Base-by-base conservation (phyloP, 2,888 invertebrate species). In the Oxyteleia sp. region DNA sequence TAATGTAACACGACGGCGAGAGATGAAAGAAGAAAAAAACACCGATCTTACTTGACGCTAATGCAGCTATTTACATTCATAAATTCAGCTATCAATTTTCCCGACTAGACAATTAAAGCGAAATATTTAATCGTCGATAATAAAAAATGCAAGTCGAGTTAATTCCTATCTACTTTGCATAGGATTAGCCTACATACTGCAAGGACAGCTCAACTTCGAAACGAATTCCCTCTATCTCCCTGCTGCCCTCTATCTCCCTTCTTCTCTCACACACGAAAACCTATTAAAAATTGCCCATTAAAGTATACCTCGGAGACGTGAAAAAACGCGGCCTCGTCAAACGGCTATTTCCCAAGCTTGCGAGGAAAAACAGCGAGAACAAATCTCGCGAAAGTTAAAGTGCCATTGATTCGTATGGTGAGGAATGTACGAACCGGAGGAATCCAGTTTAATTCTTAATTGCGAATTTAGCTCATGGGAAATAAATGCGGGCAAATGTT, bases 401-500 rank as follows among this genome's bases (percentile, higher is more conserved):
- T 59, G 38, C 18, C 20, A 38, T 63, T 43, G 72, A 72, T 41
- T 47, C 55, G 45, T 15, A 15, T 68, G 16, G 38, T 23, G 45
- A 47, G 47, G 38, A 18, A 29, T 32, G 26, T 26, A 4, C 29
- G 2, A 29, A 53, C 15, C n/a, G 53, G 13, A 29, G 53, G 29
- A 53, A 59, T 20, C 20, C 43, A 11, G 43, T 20, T 43, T 41
- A 59, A 43, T 59, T 23, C 59, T 38, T 38, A 38, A 32, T 15
- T 35, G n/a, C 47, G 76, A 82, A 86, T 87, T 85, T 82, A 76
- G 69, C 84, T 82, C 83, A 72, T 76, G 84, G 85, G 84, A 86
- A 87, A 87, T 85, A 85, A 84, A 76, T 83, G 81, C 59, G 82
- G n/a, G n/a, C n/a, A n/a, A n/a, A n/a, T n/a, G n/a, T n/a, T n/a